Base-by-base conservation (phyloP, 2,113 vertebrate genomes). In the Bufo bufo region DNA sequence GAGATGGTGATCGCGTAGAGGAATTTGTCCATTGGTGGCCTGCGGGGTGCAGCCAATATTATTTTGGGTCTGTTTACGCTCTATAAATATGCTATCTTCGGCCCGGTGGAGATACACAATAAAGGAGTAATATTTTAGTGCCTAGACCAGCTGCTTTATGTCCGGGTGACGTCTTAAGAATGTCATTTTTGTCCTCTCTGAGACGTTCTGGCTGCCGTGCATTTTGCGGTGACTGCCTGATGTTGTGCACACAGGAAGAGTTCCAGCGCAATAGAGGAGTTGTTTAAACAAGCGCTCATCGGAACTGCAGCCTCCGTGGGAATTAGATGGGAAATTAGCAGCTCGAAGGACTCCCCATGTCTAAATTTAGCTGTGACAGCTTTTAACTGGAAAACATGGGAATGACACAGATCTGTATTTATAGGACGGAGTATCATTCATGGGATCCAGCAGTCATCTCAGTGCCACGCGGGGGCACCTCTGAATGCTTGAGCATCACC, bases 351-450 rank as follows among this genome's bases (percentile, higher is more conserved):
- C 93, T 94, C 92, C 91, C 92, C 66, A 0, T 0, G 78, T 85
- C 94, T 95, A 93, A 92, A 93, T 90, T 93, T 92, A 94, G 95
- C 91, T 47, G 89, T 90, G 82, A 91, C 82, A 56, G 84, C 91
- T 66, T 89, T 87, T 92, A 93, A 93, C 90, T 89, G 90, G 89
- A 92, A 91, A 92, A 90, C 89, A 45, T 90, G 88, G 91, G 88
- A 90, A 93, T 90, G 90, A 85, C 86, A 89, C 87, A 89, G 91
- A 92, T 90, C 90, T 90, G 92, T 94, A 94, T 90, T 92, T 92
- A 92, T 90, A 89, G 88, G 89, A 88, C 58, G 90, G 90, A 92
- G 91, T 92, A 89, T 82, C 91, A 72, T 87, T 14, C 77, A 81
- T 87, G 85, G 65, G 85, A 72, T 72, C 50, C 12, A 80, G 63